Conservation (phyloP, 2,888 invertebrate species). For the Polyommatus icarus region DNA sequence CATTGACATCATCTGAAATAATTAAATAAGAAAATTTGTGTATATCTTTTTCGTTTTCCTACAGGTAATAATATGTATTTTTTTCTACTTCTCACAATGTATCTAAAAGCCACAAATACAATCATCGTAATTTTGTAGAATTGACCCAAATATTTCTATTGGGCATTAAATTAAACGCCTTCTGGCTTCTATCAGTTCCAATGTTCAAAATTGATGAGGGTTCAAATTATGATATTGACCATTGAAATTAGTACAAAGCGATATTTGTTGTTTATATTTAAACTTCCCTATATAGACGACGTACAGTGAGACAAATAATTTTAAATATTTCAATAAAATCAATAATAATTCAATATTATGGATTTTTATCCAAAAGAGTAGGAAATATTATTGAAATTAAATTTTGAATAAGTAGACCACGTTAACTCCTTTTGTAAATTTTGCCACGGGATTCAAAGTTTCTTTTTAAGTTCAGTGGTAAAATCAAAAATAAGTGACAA, state of each 20-base stretch:
- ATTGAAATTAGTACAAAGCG: constrained; percentile 43
- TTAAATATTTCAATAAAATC: not conserved
- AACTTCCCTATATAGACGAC: not conserved
- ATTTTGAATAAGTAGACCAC: too few species aligned
- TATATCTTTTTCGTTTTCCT: not conserved
- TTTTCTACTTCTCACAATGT: not conserved
- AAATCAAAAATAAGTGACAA: too few species aligned
- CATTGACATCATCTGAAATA: too few species aligned
- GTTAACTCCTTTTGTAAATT: too few species aligned
- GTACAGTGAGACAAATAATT: not conserved
- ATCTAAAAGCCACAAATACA: not conserved
- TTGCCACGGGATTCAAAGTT: too few species aligned
- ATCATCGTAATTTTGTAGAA: not conserved
- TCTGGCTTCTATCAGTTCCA: constrained; percentile 41
- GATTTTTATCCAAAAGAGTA: not conserved
- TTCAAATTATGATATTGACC: constrained; percentile 43
- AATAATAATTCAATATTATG: not conserved
- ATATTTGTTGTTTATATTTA: constrained; percentile 29
- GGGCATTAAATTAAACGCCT: constrained; percentile 40
- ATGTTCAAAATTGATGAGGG: constrained; percentile 47
- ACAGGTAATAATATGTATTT: too few species aligned
- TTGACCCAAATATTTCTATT: not conserved
- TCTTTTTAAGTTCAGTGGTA: too few species aligned
- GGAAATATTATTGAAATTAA: too few species aligned
- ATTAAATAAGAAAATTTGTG: not conserved